Evolutionary conservation across 2,797 vertebrate species (phyloP), one percentile per base, ranked within the genome.

Genomic region (Clarias laeviceps): DNA sequence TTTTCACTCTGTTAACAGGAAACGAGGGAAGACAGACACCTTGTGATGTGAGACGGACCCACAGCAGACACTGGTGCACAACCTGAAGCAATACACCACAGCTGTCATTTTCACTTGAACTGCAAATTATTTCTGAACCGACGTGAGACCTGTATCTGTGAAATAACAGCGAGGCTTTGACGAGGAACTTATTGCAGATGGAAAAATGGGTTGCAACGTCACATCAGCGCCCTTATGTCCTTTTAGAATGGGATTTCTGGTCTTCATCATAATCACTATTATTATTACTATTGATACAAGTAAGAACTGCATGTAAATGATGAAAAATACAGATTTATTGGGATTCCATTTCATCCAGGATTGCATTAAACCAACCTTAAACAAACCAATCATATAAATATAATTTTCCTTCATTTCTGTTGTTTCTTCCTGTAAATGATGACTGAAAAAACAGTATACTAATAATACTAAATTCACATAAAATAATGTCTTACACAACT

Each of bases 21-120:
- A 64, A 65, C 2, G 32, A 64, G 78, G 76, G 62, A 45, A 7
- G 24, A 64, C 32, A 50, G 78, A 80, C 78, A 64, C 61, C 37
- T 27, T 2, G 59, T 64, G 59, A 45, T 40, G 76, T 37, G 57
- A 64, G 14, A 79, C 14, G 24, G 32, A 65, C 34, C 27, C 34
- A 64, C 59, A 20, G 24, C 61, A 82, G 54, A 56, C 27, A 54
- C 18, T n/a, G 65, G 29, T 82, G 80, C 80, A 82, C 32, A 56
- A 82, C 57, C 64, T 22, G 50, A n/a, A 27, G 45, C 40, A 22
- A 20, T 40, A 40, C 61, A n/a, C 9, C 61, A 27, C 61, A 17
- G 15, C 22, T 62, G 22, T 61, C 15, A 15, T 66, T 32, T 57
- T 54, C 79, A 50, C 27, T 45, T 80, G 29, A 15, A 24, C 34